Evolutionary conservation across 2,888 invertebrate species (phyloP).

Genomic region (Cantharis flavilabris): DNA sequence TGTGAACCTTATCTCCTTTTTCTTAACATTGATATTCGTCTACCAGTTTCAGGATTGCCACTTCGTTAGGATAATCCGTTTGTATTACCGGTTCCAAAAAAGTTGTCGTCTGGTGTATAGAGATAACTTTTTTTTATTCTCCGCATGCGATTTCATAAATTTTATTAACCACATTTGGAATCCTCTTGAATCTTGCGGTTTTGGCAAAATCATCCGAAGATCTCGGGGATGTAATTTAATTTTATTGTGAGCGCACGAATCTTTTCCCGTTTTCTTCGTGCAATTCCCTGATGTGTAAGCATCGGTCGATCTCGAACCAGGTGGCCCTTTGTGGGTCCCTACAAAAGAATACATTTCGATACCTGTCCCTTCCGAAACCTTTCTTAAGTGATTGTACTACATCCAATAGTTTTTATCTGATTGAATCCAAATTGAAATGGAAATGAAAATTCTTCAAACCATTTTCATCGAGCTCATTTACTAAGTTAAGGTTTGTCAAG

Average conservation of each 20-base stretch:
- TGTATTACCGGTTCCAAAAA: conserved; percentile 34
- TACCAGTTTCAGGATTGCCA: conserved; percentile 16
- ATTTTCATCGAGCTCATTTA: neutral
- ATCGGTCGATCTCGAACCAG: conserved; percentile 11
- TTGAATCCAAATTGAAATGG: neutral
- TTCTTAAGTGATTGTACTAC: neutral
- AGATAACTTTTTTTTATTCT: neutral
- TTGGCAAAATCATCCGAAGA: neutral
- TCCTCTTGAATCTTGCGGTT: neutral
- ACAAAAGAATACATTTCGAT: conserved; percentile 25
- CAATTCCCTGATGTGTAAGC: neutral
- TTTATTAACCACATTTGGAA: neutral
- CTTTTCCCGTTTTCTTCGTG: conserved; percentile 4
- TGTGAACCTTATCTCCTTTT: conserved; percentile 15
- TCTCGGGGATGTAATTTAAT: neutral
- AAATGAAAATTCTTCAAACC: neutral
- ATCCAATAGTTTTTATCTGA: neutral
- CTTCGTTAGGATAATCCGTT: conserved; percentile 23
- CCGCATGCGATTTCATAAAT: neutral
- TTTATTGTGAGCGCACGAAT: neutral
- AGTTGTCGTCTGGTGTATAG: conserved; percentile 5
- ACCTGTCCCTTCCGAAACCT: conserved; percentile 11
- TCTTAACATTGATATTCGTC: conserved; percentile 9
- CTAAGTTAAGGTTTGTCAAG: neutral
- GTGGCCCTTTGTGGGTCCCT: conserved; percentile 20